Evolutionary conservation across 2,797 vertebrate genomes (phyloP), one percentile per base, ranked within the genome.

Genomic region (Girardinus metallicus): DNA sequence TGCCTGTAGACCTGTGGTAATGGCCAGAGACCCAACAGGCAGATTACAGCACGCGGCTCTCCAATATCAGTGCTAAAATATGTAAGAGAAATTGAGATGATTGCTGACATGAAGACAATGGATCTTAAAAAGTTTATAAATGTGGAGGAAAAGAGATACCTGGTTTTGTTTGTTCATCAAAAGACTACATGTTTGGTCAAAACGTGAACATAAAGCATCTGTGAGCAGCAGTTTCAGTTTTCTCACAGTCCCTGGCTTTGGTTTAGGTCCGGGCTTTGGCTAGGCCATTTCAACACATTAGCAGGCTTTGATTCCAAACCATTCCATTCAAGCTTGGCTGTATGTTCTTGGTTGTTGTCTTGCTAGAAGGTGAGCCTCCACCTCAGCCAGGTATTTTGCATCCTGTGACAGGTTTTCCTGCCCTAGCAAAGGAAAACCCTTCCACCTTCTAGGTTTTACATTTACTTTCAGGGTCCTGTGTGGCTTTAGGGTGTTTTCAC

Each of bases 1-100:
- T 86, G 88, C 85, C 87, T 73, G 80, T 4, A 21, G 31, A 23
- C 64, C 9, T 66, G 29, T 39, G 34, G 15, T 88, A 87, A 88
- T 91, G 89, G 83, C 89, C 68, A 26, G 81, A 85, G 79, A 74
- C 73, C 75, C 64, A 71, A 72, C 81, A 85, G 85, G 79, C 76
- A 79, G 83, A 75, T 82, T 76, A 76, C 80, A 74, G 57, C 16
- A 39, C 57, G 55, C 29, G 49, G 80, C 82, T 84, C 81, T 77
- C 41, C 60, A 62, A 74, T 68, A 60, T 78, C 26, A 29, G 39
- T 5, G 3, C 46, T 3, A 18, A 47, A 75, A 11, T 15, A 62
- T 46, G 77, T 26, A 2, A 11, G 41, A 39, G 0, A 49, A 53
- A 10, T 11, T 26, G 1, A 41, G 18, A 41, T 41, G 62, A 66